phyloP scores from a whole-genome alignment of 1,140 invertebrate genomes.

The Globodera rostochiensis region DNA sequence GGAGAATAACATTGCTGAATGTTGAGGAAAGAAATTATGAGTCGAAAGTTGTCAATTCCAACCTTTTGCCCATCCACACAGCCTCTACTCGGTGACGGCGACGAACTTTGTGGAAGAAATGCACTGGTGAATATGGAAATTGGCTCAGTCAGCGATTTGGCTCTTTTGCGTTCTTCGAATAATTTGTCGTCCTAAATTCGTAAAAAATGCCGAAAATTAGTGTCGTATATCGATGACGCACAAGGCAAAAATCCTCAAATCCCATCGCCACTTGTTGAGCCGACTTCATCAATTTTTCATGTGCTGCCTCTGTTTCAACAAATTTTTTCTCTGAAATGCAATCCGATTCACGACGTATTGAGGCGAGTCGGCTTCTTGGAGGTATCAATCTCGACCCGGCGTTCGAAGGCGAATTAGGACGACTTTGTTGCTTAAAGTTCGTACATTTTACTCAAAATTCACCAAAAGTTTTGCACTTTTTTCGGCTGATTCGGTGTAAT shows the following conservation, averaged over 20 bases:
- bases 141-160: slow-evolving; percentile 54
- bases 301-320: slow-evolving; percentile 49
- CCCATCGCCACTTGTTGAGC: slow-evolving; percentile 51
- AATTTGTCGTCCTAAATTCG: slow-evolving; percentile 51
- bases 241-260: slow-evolving; percentile 55
- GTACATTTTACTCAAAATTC: neutral
- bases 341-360: slow-evolving; percentile 53
- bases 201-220: neutral
- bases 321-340: slow-evolving; percentile 30
- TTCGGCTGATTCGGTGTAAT: slow-evolving; percentile 13
- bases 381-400: slow-evolving; percentile 7
- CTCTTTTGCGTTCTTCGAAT: slow-evolving; percentile 51
- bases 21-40: neutral
- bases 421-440: slow-evolving; percentile 36
- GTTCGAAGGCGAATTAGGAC: slow-evolving; percentile 50
- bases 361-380: slow-evolving; percentile 40
- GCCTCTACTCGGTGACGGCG: slow-evolving; percentile 47
- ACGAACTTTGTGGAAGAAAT: slow-evolving; percentile 47
- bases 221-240: neutral
- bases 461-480: neutral
- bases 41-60: slow-evolving; percentile 12
- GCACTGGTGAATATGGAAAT: slow-evolving; percentile 56
- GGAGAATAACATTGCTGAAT: slow-evolving; percentile 58
- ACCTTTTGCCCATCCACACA: slow-evolving; percentile 50
- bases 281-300: slow-evolving; percentile 50